These are phyloP conservation scores for Sialis fuliginosa DNA, from an alignment of 2,888 invertebrate genomes.

Conservation along the genomic window DNA sequence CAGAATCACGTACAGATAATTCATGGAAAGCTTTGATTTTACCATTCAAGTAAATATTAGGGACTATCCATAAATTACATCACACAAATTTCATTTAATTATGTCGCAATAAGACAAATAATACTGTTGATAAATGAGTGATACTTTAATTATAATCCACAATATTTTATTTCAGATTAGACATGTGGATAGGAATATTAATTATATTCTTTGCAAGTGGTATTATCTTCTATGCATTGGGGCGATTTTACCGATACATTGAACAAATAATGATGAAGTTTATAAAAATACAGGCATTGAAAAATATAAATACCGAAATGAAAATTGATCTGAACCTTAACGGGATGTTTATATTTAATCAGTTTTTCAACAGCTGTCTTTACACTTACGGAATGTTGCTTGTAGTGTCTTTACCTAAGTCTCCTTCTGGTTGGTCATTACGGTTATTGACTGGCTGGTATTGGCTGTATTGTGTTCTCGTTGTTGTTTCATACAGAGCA, in stretches of 20 bases:
- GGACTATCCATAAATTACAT: too few relatives aligned
- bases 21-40: constrained; percentile 70
- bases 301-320: not conserved
- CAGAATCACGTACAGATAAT: constrained; percentile 61
- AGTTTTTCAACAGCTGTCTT: constrained; percentile 52
- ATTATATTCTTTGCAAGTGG: constrained; percentile 47
- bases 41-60: constrained; percentile 65
- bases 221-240: constrained; percentile 43
- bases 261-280: not conserved
- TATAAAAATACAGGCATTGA: not conserved
- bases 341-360: constrained; percentile 52
- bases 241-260: constrained; percentile 34
- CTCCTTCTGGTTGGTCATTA: constrained; percentile 66
- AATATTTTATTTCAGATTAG: constrained; percentile 28
- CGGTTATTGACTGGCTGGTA: constrained; percentile 72
- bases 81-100: too few relatives aligned
- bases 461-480: constrained; percentile 67
- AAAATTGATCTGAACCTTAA: constrained; percentile 18
- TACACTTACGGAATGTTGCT: constrained; percentile 70
- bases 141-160: not conserved
- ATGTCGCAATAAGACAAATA: not conserved
- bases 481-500: constrained; percentile 64
- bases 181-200: constrained; percentile 60
- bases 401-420: constrained; percentile 56
- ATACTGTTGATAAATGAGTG: not conserved